Base-by-base conservation (phyloP, 2,888 invertebrate species). In the Pristionchus arcanus region DNA sequence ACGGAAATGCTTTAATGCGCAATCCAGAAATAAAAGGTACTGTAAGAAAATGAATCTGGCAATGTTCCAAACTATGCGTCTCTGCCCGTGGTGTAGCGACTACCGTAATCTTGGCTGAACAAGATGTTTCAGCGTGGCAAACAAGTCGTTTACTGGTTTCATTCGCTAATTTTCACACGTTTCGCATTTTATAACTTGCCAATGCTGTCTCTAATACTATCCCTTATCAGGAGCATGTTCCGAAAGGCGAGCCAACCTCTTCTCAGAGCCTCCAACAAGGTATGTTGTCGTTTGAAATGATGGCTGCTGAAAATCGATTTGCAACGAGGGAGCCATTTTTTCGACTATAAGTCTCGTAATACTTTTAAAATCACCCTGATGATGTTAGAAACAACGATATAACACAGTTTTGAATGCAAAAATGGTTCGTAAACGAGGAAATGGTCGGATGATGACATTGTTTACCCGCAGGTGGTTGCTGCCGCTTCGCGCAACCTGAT, bases 171-270 rank as follows among this genome's bases (percentile, higher is more conserved):
- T 59, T 68, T 71, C 28, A 16, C 55, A 28, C 53, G 21, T 87
- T 86, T n/a, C n/a, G 9, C 42, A 4, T 9, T 31, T 87, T 37
- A 25, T 34, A 37, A 37, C 55, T 81, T 16, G 25, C 16, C 74
- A n/a, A 0, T 66, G 2, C 1, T 9, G 7, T 59, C 53, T 34
- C 81, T 28, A 42, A 81, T 59, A 28, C 68, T 25, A 49, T 86
- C 55, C 89, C 42, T 77, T 91, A 90, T 28, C 90, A 90, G 89
- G 77, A 71, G 89, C 74, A 93, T 93, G 93, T 90, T 93, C 87
- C 90, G 91, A 88, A 92, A 92, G 90, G 90, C 92, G 90, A 91
- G 92, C 81, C 92, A 92, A 84, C 92, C 92, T 90, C 91, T 93
- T 59, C 91, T 93, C 90, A 81, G 77, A 77, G 91, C 91, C 55